Evolutionary conservation across 1,140 invertebrate species (phyloP).

Genomic region (Delia radicum): DNA sequence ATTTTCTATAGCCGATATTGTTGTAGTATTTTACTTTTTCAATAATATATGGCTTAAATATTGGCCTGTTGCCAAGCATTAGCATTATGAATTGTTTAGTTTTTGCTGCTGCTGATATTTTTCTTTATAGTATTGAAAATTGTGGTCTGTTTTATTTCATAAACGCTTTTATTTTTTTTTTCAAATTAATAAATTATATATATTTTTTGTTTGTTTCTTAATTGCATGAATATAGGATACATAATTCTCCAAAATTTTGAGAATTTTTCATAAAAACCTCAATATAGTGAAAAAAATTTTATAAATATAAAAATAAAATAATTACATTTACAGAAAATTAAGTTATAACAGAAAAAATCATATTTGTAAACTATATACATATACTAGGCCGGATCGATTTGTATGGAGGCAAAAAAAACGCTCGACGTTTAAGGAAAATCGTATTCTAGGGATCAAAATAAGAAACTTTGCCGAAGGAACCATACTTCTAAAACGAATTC

Average conservation of each 20-base stretch:
- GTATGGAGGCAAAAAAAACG: too few species aligned
- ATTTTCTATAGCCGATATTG: not conserved
- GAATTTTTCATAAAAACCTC: not conserved
- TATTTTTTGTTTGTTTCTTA: not conserved
- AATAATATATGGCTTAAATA: not conserved
- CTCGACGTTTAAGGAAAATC: too few species aligned
- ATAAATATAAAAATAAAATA: not conserved
- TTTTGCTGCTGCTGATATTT: not conserved
- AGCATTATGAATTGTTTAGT: conserved; percentile 8
- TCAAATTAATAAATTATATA: not conserved
- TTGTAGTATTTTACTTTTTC: not conserved
- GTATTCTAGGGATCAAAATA: too few species aligned
- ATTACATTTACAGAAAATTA: not conserved
- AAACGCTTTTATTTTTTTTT: conserved; percentile 4
- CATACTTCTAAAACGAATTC: too few species aligned
- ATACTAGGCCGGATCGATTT: too few species aligned
- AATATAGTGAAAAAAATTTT: not conserved
- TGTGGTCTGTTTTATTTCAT: conserved; percentile 16
- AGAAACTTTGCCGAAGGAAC: too few species aligned
- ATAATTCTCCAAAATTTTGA: too few species aligned
- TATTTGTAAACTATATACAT: too few species aligned
- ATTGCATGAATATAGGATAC: not conserved
- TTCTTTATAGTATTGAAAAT: not conserved
- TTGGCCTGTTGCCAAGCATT: conserved; percentile 9
- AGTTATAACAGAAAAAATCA: not conserved